These are phyloP conservation scores for Drosophila prolongata DNA, from an alignment of 2,888 invertebrate genomes.

Conservation along the genomic window DNA sequence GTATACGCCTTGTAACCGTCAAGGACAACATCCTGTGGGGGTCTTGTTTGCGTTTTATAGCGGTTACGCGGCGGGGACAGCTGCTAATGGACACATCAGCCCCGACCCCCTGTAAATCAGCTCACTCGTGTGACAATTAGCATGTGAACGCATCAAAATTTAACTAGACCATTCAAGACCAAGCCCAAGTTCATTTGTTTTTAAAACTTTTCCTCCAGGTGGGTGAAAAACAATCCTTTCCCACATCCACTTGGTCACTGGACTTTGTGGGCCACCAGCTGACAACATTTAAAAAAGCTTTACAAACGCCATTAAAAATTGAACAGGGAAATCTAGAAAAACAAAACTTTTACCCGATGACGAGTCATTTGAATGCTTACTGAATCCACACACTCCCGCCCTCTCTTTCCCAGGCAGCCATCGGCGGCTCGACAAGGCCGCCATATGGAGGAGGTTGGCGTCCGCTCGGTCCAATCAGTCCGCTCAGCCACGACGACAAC, in stretches of 20 bases:
- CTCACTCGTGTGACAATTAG: slow-evolving; percentile 50
- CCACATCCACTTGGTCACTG: slow-evolving; percentile 22
- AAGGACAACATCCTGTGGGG: slow-evolving; percentile 25
- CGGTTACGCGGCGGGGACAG: slow-evolving; percentile 28
- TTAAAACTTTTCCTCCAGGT: slow-evolving; percentile 41
- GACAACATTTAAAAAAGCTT: slow-evolving; percentile 38
- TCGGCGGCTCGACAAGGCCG: slow-evolving; percentile 63
- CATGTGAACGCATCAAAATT: slow-evolving; percentile 59
- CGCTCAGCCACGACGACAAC: slow-evolving; percentile 30
- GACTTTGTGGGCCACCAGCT: slow-evolving; percentile 40
- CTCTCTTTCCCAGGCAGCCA: slow-evolving; percentile 39
- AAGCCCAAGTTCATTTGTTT: slow-evolving; percentile 43
- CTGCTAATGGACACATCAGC: slow-evolving; percentile 34
- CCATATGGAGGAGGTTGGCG: slow-evolving; percentile 71
- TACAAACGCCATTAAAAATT: slow-evolving; percentile 34
- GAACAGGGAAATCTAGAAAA: slow-evolving; percentile 38
- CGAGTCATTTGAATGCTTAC: slow-evolving; percentile 54
- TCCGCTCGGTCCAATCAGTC: slow-evolving; percentile 27
- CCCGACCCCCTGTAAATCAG: slow-evolving; percentile 8
- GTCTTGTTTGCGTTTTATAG: slow-evolving; percentile 17
- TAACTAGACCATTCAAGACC: slow-evolving; percentile 39
- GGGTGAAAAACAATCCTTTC: slow-evolving; percentile 25
- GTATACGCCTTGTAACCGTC: slow-evolving; percentile 20
- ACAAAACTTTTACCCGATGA: slow-evolving; percentile 37
- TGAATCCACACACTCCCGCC: slow-evolving; percentile 10